A percentile compares a stretch with the other conserved stretches of the same genome.
Conservation (phyloP, 2,797 vertebrate genomes). For the Cryptoprocta ferox region DNA sequence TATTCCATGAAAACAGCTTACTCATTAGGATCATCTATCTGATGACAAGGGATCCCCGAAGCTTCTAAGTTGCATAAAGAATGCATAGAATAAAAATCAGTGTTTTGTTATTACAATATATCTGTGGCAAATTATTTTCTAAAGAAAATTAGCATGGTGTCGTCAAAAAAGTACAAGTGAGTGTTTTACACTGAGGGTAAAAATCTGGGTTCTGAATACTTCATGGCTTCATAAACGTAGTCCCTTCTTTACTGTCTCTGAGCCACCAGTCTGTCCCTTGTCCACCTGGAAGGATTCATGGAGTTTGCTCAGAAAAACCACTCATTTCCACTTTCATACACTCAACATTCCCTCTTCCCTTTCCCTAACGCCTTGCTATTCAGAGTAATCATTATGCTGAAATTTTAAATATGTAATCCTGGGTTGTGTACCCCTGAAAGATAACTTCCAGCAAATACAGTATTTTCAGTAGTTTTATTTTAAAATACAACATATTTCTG, state of each 20-base stretch:
- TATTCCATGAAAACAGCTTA: background rate
- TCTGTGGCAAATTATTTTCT: background rate
- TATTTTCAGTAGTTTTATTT: background rate
- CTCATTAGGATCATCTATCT: background rate
- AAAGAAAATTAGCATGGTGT: background rate
- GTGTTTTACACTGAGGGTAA: fast-evolving
- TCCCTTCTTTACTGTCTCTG: background rate
- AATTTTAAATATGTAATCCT: background rate
- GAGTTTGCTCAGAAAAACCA: background rate
- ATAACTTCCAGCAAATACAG: background rate
- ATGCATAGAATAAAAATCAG: background rate
- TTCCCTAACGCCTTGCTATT: background rate
- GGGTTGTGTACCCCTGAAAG: background rate
- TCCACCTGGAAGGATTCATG: background rate
- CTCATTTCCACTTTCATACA: background rate
- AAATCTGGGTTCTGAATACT: background rate
- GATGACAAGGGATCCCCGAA: background rate
- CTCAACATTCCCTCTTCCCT: background rate
- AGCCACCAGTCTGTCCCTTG: background rate
- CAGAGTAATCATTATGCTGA: background rate
- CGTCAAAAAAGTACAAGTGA: fast-evolving
- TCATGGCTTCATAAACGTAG: background rate
- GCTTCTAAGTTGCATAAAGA: background rate
- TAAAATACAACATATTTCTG: background rate
- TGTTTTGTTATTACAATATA: background rate